phyloP scores from a whole-genome alignment of 2,888 invertebrate species.

The Ligdia adustata region DNA sequence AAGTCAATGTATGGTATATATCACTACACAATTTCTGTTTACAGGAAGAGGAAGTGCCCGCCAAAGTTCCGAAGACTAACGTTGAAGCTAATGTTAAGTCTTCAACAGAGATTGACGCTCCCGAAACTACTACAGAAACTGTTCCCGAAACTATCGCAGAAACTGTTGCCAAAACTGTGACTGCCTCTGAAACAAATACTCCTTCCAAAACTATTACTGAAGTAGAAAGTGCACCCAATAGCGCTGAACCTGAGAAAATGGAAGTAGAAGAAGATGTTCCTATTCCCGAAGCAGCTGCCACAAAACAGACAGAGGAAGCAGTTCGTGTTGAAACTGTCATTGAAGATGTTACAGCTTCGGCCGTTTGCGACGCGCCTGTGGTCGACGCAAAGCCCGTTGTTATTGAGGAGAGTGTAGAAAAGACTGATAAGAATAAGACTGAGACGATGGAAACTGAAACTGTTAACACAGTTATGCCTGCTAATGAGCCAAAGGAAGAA shows the following conservation, averaged over 20 bases:
- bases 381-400: slow-evolving; percentile 52
- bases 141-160: slow-evolving; percentile 14
- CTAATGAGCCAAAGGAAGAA: slow-evolving; percentile 50
- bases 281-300: slow-evolving; percentile 3
- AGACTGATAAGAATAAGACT: slow-evolving; percentile 56
- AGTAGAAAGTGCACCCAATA: slow-evolving; percentile 29
- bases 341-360: slow-evolving; percentile 54
- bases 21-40: no score
- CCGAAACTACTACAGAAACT: slow-evolving; percentile 10
- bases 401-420: slow-evolving; percentile 55
- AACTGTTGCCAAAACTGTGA: slow-evolving; percentile 4
- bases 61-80: slow-evolving; percentile 83
- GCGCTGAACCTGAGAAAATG: slow-evolving; percentile 26
- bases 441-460: slow-evolving; percentile 56
- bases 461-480: slow-evolving; percentile 36
- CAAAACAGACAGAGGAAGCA: slow-evolving; percentile 36
- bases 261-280: slow-evolving; percentile 21
- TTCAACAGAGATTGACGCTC: slow-evolving; percentile 36
- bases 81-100: slow-evolving; percentile 58
- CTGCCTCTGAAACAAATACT: background rate
- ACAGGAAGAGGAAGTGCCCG: slow-evolving; percentile 70
- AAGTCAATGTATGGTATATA: no score
- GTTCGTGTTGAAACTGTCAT: slow-evolving; percentile 44
- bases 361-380: slow-evolving; percentile 47
- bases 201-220: slow-evolving; percentile 2